A percentile compares a stretch with the other conserved stretches of the same genome.
Evolutionary conservation across 2,797 vertebrate species (phyloP).

Genomic region (Rallus crepitans): DNA sequence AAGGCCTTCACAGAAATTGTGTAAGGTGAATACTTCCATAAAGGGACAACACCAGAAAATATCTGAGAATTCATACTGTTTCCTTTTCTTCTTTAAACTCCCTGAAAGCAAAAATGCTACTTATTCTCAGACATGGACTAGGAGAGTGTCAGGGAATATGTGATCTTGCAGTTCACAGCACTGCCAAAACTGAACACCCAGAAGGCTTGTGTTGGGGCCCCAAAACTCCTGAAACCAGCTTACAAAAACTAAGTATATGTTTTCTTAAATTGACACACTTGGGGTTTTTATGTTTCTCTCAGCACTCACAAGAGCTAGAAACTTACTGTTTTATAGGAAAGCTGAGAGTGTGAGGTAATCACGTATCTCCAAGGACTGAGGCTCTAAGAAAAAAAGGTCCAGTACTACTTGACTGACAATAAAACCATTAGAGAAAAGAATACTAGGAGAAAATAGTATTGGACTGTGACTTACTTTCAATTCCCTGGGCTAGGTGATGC

Average conservation of each 20-base stretch:
- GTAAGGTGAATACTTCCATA: neutral
- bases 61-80: neutral
- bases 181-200: neutral
- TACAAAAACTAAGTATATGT: neutral
- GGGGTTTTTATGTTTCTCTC: neutral
- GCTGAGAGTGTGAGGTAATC: neutral
- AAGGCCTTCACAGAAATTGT: neutral
- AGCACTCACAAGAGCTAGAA: neutral
- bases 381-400: neutral
- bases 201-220: rapidly evolving
- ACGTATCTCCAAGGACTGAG: neutral
- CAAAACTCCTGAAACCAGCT: neutral
- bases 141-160: neutral
- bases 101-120: neutral
- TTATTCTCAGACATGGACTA: neutral
- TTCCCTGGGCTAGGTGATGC: rapidly evolving
- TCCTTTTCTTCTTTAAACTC: neutral
- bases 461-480: neutral
- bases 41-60: neutral
- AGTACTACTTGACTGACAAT: neutral
- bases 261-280: neutral
- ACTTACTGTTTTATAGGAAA: neutral
- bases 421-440: neutral
- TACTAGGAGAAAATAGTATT: neutral
- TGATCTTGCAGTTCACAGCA: neutral